phyloP scores from a whole-genome alignment of 2,797 vertebrate species.

The Characodon lateralis region DNA sequence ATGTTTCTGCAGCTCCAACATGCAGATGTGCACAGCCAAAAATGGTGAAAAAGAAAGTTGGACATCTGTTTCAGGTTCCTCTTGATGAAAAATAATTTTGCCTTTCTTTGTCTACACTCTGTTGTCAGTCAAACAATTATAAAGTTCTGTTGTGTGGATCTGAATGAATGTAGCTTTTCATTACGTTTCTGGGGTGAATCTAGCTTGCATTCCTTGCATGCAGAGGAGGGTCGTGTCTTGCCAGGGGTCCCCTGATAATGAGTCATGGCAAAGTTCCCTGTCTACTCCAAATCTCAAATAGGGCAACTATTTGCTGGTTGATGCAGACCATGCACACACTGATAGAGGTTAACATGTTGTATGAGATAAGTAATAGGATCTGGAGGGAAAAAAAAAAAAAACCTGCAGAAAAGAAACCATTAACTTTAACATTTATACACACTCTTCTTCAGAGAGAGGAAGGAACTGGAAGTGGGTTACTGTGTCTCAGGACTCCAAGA shows the following conservation, averaged over 20 bases:
- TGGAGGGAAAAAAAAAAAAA: constrained; percentile 39
- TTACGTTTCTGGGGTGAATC: constrained; percentile 58
- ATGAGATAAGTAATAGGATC: constrained; percentile 12
- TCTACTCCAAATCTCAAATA: constrained; percentile 60
- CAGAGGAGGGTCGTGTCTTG: constrained; percentile 67
- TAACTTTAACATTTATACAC: constrained; percentile 54
- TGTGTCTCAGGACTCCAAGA: constrained; percentile 71
- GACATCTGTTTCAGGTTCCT: constrained; percentile 52
- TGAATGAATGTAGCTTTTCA: constrained; percentile 65
- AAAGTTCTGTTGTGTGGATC: constrained; percentile 57
- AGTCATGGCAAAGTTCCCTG: constrained; percentile 69
- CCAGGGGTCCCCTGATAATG: constrained; percentile 73
- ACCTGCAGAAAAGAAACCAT: constrained; percentile 59
- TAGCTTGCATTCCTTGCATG: constrained; percentile 69
- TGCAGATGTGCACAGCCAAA: constrained; percentile 75
- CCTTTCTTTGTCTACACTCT: constrained; percentile 53
- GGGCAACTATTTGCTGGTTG: constrained; percentile 39
- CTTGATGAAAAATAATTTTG: constrained; percentile 54
- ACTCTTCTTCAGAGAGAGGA: constrained; percentile 48
- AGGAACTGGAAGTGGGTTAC: constrained; percentile 79
- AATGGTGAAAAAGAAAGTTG: constrained; percentile 13
- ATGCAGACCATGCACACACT: constrained; percentile 15
- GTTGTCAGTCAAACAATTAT: constrained; percentile 58
- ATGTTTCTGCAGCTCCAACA: constrained; percentile 65
- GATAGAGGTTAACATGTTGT: constrained; percentile 26